Evolutionary conservation across 1,140 invertebrate species (phyloP), one percentile per base, ranked within the genome.

Genomic region (Parapsyche elsis): DNA sequence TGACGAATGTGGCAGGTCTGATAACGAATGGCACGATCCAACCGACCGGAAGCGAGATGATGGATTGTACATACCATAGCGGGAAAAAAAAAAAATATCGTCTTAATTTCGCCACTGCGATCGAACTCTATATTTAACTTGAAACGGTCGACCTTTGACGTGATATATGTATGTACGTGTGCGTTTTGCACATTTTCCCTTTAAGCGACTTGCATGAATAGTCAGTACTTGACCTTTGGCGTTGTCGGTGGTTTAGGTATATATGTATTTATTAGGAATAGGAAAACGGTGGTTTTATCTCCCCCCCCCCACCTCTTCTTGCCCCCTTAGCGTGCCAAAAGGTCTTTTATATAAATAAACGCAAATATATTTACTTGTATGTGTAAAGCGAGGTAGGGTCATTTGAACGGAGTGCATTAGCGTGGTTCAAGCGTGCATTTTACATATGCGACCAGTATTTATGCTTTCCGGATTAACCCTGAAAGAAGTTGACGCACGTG

Each of bases 391-490:
- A 49, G 9, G 19, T 44, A n/a, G 14, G 73, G 45, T 14, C 10
- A 53, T 16, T 12, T 10, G 61, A 67, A 67, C 14, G 9, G 61
- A 67, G 61, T 67, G 24, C 61, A 67, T 24, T 30, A 67, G 9
- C 21, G 53, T n/a, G 38, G 19, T 24, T 30, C 76, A 23, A 53
- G 12, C 16, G 61, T 67, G 49, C 78, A 26, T 79, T 79, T 79
- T 79, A 79, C 70, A 79, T 79, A 71, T 4, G 30, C 30, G 30
- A 7, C 30, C n/a, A 45, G 61, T 80, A 82, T 82, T 82, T 82
- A 82, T 82, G 78, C 14, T 45, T 80, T 82, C 81, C 81, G 78
- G 81, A 82, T 80, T 82, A 77, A 71, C 23, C 49, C 49, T 53
- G 49, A 53, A 53, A 53, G 49, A 53, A 53, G 49, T 53, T 53